Evolutionary conservation across 2,888 invertebrate species (phyloP), one percentile per base, ranked within the genome.

Genomic region (Ganaspis brasiliensis): DNA sequence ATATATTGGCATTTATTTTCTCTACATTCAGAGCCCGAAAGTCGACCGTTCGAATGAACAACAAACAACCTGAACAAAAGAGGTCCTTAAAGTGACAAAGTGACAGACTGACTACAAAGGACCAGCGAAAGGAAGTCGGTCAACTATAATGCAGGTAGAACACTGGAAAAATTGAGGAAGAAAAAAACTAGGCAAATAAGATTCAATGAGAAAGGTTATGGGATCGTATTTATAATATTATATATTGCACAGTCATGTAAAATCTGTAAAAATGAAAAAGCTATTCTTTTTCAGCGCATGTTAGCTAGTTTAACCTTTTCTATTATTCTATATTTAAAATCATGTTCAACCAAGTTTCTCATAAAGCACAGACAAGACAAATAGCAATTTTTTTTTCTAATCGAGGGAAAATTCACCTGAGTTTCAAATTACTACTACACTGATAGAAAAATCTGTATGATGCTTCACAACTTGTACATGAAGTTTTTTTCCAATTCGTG

Each of bases 11-110:
- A 70, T 70, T 70, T 52, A 35, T 52, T 40, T 31, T 24, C 24
- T 74, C 9, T 8, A 52, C 35, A 67, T 49, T 31, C 71, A 31
- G 9, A 45, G 37, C 2, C n/a, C n/a, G 14, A n/a, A 14, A 57
- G 45, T 40, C 40, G 21, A n/a, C 21, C 5, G n/a, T 19, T 70
- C 35, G 14, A 70, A 71, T 75, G 21, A 49, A n/a, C 70, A 45
- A 1, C 57, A 75, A 56, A 45, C 45, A 45, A 40, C 9, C 14
- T 24, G n/a, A 67, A 67, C 67, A 67, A 67, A 24, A 45, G 45
- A 67, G 45, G 40, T 67, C 67, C 67, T 45, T 67, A 45, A 8
- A 67, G 67, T 67, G 24, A 67, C 67, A 45, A 8, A 67, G 67
- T 67, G 24, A 67, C 67, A 67, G 45, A 67, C 40, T 67, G 45